These are phyloP conservation scores for Ophioninae sp. DNA, from an alignment of 2,888 invertebrate species.

Conservation along the genomic window DNA sequence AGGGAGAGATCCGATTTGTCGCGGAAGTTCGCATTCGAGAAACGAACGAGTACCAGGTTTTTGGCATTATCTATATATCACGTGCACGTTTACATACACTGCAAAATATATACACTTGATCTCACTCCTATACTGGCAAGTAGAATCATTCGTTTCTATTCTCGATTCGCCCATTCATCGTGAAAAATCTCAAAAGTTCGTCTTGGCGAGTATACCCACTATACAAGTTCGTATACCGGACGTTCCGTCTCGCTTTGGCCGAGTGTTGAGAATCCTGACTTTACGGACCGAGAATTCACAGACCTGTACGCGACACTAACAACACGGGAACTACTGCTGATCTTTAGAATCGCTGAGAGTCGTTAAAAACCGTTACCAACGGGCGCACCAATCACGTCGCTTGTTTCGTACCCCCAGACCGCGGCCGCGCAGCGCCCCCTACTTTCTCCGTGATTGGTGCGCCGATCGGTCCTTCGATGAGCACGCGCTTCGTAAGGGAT, in stretches of 20 bases:
- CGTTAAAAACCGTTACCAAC: too few species aligned
- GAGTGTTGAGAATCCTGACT: background rate
- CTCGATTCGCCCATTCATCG: conserved; percentile 60
- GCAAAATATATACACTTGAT: conserved; percentile 7
- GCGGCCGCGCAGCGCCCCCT: too few species aligned
- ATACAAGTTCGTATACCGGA: conserved; percentile 1
- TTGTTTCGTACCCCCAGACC: too few species aligned
- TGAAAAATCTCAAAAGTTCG: conserved; percentile 59
- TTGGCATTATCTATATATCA: background rate
- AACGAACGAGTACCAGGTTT: conserved; percentile 31
- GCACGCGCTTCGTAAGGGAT: too few species aligned
- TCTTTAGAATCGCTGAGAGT: too few species aligned
- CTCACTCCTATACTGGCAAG: background rate
- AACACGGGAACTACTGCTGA: too few species aligned
- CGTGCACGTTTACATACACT: background rate
- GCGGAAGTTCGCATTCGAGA: conserved; percentile 56
- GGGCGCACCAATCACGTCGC: too few species aligned
- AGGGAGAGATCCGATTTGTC: conserved; percentile 59
- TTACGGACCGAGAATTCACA: too few species aligned
- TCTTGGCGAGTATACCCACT: conserved; percentile 38
- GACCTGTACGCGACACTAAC: too few species aligned
- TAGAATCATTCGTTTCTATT: conserved; percentile 37
- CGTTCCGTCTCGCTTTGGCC: background rate
- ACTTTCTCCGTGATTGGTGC: too few species aligned
- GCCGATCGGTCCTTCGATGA: too few species aligned